Conservation (phyloP, 2,888 invertebrate species). For the Salticus scenicus region DNA sequence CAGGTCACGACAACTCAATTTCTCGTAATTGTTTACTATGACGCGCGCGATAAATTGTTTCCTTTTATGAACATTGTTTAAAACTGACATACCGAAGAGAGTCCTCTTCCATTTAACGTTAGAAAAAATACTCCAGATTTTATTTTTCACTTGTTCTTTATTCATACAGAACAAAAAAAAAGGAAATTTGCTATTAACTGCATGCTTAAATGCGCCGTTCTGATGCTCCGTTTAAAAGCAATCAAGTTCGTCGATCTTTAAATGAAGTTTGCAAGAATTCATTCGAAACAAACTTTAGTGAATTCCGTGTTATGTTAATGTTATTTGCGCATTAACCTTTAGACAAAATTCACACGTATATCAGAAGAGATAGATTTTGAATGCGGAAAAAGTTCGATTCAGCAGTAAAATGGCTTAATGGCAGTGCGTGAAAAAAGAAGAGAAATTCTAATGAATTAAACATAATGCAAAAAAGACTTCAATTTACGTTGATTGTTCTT, state of each 20-base stretch:
- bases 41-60: background rate
- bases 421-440: no score
- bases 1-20: background rate
- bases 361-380: no score
- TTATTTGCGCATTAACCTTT: background rate
- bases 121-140: background rate
- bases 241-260: background rate
- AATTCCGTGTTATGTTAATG: background rate
- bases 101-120: background rate
- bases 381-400: no score
- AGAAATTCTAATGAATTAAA: no score
- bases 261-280: background rate
- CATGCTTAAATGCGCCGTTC: background rate
- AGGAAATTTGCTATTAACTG: background rate
- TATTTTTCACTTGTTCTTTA: background rate
- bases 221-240: background rate
- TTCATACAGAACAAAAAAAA: background rate
- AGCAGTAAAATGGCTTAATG: no score
- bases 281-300: background rate
- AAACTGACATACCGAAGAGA: background rate
- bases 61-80: background rate
- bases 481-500: no score
- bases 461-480: no score
- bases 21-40: background rate
- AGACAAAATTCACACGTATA: no score